Conservation (phyloP, 2,113 vertebrate genomes). For the Peromyscus californicus region DNA sequence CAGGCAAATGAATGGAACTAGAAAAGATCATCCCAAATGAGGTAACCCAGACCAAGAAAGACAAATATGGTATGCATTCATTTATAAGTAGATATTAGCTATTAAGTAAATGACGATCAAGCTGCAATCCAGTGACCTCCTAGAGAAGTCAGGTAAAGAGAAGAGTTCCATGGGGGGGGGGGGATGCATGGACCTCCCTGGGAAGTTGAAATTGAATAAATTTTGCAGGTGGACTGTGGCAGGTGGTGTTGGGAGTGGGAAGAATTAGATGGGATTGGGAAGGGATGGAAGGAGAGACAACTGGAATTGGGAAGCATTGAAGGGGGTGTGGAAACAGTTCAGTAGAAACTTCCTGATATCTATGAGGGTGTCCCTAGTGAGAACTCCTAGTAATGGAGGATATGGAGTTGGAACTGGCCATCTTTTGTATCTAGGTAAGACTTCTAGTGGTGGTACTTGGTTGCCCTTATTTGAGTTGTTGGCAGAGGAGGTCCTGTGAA, state of each 20-base stretch:
- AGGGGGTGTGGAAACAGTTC: accelerated
- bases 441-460: neutral
- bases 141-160: neutral
- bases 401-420: neutral
- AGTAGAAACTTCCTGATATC: neutral
- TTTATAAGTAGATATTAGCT: neutral
- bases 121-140: neutral
- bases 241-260: neutral
- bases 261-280: neutral
- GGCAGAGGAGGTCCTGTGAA: neutral
- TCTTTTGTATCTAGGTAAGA: neutral
- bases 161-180: neutral
- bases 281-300: neutral
- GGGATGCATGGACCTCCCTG: neutral
- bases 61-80: neutral
- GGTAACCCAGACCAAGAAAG: neutral
- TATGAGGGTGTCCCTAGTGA: neutral
- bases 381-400: neutral
- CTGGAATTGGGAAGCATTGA: neutral
- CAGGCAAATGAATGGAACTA: neutral
- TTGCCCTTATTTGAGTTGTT: too few species aligned
- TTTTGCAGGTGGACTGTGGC: neutral
- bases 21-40: neutral
- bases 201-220: neutral
- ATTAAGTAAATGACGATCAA: neutral